phyloP scores from a whole-genome alignment of 2,888 invertebrate genomes.

The Oligia fasciuncula region DNA sequence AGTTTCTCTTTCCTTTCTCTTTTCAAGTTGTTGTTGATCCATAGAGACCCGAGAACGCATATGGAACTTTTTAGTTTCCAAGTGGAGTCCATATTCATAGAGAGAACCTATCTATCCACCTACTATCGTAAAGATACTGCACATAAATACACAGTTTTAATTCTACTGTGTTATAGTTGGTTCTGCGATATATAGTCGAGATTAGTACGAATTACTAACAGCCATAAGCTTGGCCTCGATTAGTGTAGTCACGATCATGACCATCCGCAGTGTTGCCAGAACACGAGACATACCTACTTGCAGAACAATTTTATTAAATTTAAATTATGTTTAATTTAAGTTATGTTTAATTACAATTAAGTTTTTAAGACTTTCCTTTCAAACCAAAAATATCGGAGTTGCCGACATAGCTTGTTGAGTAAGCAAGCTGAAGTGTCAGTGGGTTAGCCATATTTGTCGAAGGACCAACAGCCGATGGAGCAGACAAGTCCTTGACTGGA shows the following conservation, averaged over 20 bases:
- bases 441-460: no score
- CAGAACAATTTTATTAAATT: neutral
- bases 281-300: neutral
- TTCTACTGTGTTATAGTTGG: conserved; percentile 31
- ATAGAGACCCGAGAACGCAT: neutral
- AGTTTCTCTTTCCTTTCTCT: neutral
- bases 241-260: conserved; percentile 32
- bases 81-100: neutral
- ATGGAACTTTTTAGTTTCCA: neutral
- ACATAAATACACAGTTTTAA: conserved; percentile 42
- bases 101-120: neutral
- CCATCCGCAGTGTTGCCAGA: conserved; percentile 15
- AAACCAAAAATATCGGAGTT: no score
- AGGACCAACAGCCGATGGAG: no score
- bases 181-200: conserved; percentile 36
- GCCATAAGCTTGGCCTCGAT: conserved; percentile 44
- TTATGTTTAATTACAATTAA: neutral
- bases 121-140: conserved; percentile 19
- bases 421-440: no score
- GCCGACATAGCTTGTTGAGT: no score
- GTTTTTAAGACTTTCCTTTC: neutral
- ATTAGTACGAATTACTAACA: conserved; percentile 56
- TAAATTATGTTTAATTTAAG: no score
- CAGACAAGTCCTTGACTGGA: no score
- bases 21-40: neutral